Evolutionary conservation across 2,797 vertebrate species (phyloP).

Genomic region (Microctenopoma steveboyesi): DNA sequence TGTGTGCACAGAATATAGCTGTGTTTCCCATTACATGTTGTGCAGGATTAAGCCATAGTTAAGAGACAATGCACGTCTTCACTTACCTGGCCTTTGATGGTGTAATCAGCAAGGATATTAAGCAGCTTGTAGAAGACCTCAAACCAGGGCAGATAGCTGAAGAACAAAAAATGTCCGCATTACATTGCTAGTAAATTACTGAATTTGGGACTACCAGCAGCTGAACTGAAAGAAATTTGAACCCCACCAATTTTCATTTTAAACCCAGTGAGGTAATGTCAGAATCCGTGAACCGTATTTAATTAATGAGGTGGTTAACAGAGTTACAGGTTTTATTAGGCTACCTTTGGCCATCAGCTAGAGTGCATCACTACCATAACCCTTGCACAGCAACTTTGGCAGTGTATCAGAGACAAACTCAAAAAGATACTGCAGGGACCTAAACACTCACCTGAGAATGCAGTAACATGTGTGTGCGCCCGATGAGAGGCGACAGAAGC

Average conservation of each 20-base stretch:
- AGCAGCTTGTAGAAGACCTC: slow-evolving; percentile 98
- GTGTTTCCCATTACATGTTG: too few relatives aligned
- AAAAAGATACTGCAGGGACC: not conserved
- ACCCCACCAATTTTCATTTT: not conserved
- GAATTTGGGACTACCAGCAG: not conserved
- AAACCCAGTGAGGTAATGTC: not conserved
- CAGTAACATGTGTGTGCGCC: slow-evolving; percentile 78
- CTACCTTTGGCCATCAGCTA: too few relatives aligned
- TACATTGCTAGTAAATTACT: not conserved
- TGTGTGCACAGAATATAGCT: too few relatives aligned
- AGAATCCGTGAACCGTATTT: not conserved
- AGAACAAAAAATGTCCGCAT: slow-evolving; percentile 38
- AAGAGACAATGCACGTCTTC: too few relatives aligned
- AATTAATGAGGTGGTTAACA: not conserved
- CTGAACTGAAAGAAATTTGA: too few relatives aligned
- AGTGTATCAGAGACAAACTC: too few relatives aligned
- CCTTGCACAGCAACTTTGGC: too few relatives aligned
- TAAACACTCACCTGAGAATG: slow-evolving; percentile 70
- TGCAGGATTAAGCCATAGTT: too few relatives aligned
- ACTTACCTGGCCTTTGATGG: slow-evolving; percentile 93
- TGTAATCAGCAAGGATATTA: slow-evolving; percentile 94
- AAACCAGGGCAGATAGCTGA: slow-evolving; percentile 97
- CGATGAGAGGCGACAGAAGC: slow-evolving; percentile 78
- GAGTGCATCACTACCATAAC: not conserved
- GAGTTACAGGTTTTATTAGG: too few relatives aligned